Percentiles rank a stretch among this genome's conserved stretches.
phyloP scores from a whole-genome alignment of 1,140 invertebrate genomes.

The Drosophila azteca region DNA sequence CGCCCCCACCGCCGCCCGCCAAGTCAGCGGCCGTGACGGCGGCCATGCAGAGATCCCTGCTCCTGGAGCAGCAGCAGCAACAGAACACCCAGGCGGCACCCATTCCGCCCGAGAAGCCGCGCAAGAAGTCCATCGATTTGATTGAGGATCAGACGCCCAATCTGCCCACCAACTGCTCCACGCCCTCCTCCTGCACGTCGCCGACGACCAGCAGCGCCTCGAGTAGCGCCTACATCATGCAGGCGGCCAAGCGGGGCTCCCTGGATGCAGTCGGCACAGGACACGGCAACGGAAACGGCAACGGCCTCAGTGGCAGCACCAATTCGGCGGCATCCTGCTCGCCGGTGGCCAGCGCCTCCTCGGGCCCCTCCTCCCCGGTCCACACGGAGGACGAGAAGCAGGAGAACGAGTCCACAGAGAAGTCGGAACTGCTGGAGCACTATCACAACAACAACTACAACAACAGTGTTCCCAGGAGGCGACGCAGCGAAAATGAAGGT shows the following conservation, averaged over 20 bases:
- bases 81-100: constrained; percentile 46
- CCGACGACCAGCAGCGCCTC: constrained; percentile 61
- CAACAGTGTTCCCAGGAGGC: constrained; percentile 63
- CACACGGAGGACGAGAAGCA: constrained; percentile 85
- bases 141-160: constrained; percentile 60
- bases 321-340: constrained; percentile 74
- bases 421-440: constrained; percentile 71
- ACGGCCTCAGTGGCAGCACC: constrained; percentile 66
- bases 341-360: constrained; percentile 83
- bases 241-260: constrained; percentile 68
- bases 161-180: constrained; percentile 45
- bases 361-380: constrained; percentile 84
- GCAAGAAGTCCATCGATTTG: constrained; percentile 80
- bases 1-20: constrained; percentile 74
- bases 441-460: constrained; percentile 55
- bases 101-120: constrained; percentile 76
- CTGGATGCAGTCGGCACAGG: constrained; percentile 46
- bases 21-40: constrained; percentile 77
- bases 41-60: constrained; percentile 67
- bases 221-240: constrained; percentile 44
- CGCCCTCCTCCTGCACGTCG: constrained; percentile 59
- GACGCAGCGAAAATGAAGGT: constrained; percentile 83
- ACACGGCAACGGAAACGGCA: constrained; percentile 43
- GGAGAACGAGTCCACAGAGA: constrained; percentile 85
- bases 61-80: constrained; percentile 61